Evolutionary conservation across 2,888 invertebrate species (phyloP).

Genomic region (Latheticus oryzae): DNA sequence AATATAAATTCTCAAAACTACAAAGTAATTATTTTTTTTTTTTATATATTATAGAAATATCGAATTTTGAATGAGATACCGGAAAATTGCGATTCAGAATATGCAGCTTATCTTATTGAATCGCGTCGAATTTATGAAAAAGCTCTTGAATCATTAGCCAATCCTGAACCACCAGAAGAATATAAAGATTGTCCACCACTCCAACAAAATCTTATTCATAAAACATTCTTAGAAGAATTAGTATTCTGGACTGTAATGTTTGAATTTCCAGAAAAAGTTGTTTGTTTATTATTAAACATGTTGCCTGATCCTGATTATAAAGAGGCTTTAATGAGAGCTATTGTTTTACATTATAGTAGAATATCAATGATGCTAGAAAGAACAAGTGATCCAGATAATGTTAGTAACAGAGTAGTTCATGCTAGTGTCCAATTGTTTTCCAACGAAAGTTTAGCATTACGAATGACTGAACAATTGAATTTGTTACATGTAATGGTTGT

Average conservation of each 20-base stretch:
- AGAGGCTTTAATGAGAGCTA: constrained; percentile 92
- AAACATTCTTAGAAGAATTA: constrained; percentile 91
- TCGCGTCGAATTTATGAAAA: constrained; percentile 83
- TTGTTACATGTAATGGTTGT: constrained; percentile 94
- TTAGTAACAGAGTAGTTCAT: constrained; percentile 96
- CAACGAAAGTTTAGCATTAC: constrained; percentile 89
- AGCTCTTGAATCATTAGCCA: constrained; percentile 82
- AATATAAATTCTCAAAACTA: too few species aligned
- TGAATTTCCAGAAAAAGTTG: constrained; percentile 97
- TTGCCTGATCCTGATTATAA: constrained; percentile 95
- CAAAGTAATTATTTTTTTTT: too few species aligned
- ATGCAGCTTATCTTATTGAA: constrained; percentile 78
- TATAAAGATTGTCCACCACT: constrained; percentile 85
- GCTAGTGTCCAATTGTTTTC: constrained; percentile 97
- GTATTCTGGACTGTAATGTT: constrained; percentile 98
- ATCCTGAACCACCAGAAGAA: constrained; percentile 77
- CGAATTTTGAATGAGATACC: constrained; percentile 76
- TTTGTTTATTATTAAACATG: constrained; percentile 94
- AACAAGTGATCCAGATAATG: constrained; percentile 87
- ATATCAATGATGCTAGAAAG: constrained; percentile 91
- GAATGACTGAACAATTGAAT: constrained; percentile 91
- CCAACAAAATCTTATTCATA: constrained; percentile 82
- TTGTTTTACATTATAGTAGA: constrained; percentile 95
- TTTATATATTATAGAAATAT: too few species aligned
- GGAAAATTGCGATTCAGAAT: constrained; percentile 74